phyloP scores from a whole-genome alignment of 2,113 vertebrate genomes.

The Chionodraco myersi region DNA sequence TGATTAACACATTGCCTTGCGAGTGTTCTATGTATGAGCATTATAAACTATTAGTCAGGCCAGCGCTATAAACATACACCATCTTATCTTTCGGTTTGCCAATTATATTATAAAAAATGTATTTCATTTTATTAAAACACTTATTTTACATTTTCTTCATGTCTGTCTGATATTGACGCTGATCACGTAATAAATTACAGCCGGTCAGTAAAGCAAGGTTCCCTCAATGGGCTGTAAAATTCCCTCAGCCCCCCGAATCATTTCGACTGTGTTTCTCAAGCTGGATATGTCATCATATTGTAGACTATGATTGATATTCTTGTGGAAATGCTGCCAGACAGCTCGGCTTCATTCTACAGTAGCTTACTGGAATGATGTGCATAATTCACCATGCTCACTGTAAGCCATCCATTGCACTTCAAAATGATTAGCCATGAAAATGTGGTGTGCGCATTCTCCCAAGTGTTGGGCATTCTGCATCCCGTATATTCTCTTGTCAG shows the following conservation, averaged over 20 bases:
- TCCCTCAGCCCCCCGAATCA: conserved; percentile 62
- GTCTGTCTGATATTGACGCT: background rate
- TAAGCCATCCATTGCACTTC: conserved; percentile 56
- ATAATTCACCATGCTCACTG: conserved; percentile 65
- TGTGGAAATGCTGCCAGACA: conserved; percentile 60
- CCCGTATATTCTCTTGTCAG: conserved; percentile 41
- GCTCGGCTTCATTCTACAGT: conserved; percentile 56
- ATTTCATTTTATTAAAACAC: background rate
- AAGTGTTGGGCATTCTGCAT: conserved; percentile 32
- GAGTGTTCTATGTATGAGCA: background rate
- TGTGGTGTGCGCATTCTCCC: conserved; percentile 42
- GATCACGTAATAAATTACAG: conserved; percentile 33
- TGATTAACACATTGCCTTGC: background rate
- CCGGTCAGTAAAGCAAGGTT: conserved; percentile 34
- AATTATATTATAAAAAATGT: background rate
- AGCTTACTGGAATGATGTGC: conserved; percentile 60
- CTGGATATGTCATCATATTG: conserved; percentile 72
- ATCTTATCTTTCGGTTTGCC: background rate
- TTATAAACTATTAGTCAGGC: background rate
- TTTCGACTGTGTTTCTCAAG: conserved; percentile 64
- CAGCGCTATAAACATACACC: background rate
- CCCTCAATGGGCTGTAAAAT: conserved; percentile 53
- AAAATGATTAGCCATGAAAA: conserved; percentile 71
- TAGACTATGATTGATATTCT: conserved; percentile 74
- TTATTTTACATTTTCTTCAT: background rate